Evolutionary conservation across 2,888 invertebrate genomes (phyloP).

Genomic region (Cosmia pyralina): DNA sequence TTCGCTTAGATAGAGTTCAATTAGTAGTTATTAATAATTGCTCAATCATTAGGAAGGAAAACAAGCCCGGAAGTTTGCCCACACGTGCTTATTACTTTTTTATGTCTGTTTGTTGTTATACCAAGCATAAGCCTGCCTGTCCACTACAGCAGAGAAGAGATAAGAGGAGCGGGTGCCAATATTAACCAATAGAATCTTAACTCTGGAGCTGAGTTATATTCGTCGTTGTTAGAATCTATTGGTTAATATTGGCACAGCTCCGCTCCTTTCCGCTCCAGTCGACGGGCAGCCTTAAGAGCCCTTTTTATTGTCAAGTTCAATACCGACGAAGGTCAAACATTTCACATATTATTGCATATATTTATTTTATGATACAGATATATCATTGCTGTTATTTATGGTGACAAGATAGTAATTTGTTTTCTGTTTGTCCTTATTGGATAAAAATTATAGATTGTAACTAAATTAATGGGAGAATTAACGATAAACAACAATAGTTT

Average conservation of each 20-base stretch:
- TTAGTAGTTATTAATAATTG: constrained; percentile 58
- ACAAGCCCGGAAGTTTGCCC: constrained; percentile 50
- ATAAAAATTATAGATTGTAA: neutral
- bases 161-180: no score
- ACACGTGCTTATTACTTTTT: constrained; percentile 38
- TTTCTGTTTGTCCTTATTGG: constrained; percentile 16
- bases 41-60: constrained; percentile 50
- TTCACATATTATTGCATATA: constrained; percentile 43
- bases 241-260: no score
- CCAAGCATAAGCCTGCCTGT: constrained; percentile 18
- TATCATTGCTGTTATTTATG: constrained; percentile 23
- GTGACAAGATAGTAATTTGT: constrained; percentile 20
- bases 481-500: neutral
- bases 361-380: constrained; percentile 40
- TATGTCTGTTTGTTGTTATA: constrained; percentile 35
- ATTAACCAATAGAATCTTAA: no score
- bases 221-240: no score
- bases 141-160: no score
- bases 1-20: constrained; percentile 27
- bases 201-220: no score
- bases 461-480: neutral
- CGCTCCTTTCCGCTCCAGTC: no score
- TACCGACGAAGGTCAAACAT: constrained; percentile 46
- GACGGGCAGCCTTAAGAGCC: constrained; percentile 7
- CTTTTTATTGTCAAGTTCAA: constrained; percentile 52